Percentiles rank a stretch among this genome's conserved stretches.
Conservation (phyloP, 2,113 vertebrate species). For the Saguinus midas region DNA sequence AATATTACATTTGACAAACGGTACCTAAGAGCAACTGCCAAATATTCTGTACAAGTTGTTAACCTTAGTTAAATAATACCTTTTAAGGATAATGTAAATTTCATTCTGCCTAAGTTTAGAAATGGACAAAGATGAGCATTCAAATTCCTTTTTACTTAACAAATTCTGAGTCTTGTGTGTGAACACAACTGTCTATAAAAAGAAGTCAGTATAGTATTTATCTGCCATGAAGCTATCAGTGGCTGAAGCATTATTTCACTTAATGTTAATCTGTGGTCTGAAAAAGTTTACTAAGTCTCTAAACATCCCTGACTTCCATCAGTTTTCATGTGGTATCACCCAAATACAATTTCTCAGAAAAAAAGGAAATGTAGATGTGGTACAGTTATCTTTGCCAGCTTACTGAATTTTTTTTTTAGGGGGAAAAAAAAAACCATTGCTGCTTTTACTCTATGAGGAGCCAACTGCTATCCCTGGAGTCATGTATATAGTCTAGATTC, state of each 20-base stretch:
- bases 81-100: neutral
- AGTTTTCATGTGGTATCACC: neutral
- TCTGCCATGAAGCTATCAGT: neutral
- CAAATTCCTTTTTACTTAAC: neutral
- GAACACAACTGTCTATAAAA: neutral
- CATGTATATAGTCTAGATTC: neutral
- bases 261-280: neutral
- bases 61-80: neutral
- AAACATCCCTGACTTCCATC: neutral
- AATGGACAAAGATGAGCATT: neutral
- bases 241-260: neutral
- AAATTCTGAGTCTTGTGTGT: neutral
- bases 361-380: neutral
- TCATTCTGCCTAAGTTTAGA: neutral
- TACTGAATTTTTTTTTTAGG: neutral
- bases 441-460: neutral
- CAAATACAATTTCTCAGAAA: conserved; percentile 18
- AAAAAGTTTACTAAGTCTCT: neutral
- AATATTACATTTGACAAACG: neutral
- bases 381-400: neutral
- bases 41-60: neutral
- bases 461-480: neutral
- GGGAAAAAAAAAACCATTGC: neutral
- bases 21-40: neutral
- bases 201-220: neutral